Evolutionary conservation across 2,888 invertebrate genomes (phyloP).

Genomic region (Eupithecia pulchellata): DNA sequence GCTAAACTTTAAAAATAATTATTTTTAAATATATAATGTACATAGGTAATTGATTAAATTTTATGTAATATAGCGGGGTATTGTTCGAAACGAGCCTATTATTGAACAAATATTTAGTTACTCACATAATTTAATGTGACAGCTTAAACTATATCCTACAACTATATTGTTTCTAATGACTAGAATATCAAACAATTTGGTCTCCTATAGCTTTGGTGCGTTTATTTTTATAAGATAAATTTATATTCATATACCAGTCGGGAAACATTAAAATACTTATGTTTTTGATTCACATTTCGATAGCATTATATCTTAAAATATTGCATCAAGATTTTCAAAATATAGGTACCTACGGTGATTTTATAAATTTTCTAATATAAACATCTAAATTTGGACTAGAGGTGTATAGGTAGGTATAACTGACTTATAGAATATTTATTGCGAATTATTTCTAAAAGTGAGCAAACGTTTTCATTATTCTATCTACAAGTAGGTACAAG

Average conservation of each 20-base stretch:
- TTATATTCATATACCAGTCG: not conserved
- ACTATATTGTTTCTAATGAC: not conserved
- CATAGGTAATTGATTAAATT: too few species aligned
- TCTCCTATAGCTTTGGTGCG: not conserved
- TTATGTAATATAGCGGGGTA: not conserved
- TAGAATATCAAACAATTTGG: slow-evolving; percentile 3
- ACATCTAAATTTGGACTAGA: slow-evolving; percentile 23
- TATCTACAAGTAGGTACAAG: not conserved
- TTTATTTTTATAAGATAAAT: not conserved
- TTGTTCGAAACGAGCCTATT: not conserved
- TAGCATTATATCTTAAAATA: not conserved
- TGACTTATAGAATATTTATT: not conserved
- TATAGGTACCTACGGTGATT: not conserved
- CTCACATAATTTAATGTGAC: not conserved
- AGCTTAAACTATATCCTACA: not conserved
- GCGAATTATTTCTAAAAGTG: slow-evolving; percentile 26
- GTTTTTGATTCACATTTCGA: not conserved
- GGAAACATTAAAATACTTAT: not conserved
- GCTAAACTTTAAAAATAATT: too few species aligned
- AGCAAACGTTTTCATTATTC: slow-evolving; percentile 20
- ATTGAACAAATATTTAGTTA: not conserved
- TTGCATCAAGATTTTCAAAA: not conserved
- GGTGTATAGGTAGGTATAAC: slow-evolving; percentile 14
- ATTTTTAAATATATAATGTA: too few species aligned
- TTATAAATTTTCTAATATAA: slow-evolving; percentile 1